Evolutionary conservation across 37 sponge, comb jelly and placozoan species (phyloP).

Genomic region (Chondrilla cf. caribensis): DNA sequence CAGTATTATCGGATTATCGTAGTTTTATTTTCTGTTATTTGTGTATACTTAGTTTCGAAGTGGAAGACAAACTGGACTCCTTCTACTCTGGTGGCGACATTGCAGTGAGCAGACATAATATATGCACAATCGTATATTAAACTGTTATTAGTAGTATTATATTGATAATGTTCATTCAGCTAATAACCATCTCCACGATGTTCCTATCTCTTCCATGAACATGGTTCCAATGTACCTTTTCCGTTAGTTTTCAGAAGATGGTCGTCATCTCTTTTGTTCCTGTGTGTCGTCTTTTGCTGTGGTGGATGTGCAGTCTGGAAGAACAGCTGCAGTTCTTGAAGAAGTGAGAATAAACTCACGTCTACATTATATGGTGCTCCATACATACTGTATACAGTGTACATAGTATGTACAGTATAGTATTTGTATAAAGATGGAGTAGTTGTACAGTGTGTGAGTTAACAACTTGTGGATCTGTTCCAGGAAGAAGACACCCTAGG

Average conservation of each 20-base stretch:
- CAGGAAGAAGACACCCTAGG: slow-evolving; percentile 70
- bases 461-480: no score
- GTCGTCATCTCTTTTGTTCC: slow-evolving; percentile 53
- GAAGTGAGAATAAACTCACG: no score
- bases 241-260: slow-evolving; percentile 44
- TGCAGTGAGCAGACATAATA: slow-evolving; percentile 23
- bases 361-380: no score
- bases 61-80: slow-evolving; percentile 56
- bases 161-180: no score
- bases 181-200: no score
- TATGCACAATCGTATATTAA: no score
- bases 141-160: no score
- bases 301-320: slow-evolving; percentile 46
- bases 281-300: slow-evolving; percentile 69
- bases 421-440: background rate
- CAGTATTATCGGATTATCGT: no score
- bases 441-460: background rate
- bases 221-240: no score
- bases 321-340: slow-evolving; percentile 42
- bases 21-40: no score
- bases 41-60: slow-evolving; percentile 46
- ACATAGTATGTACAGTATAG: background rate
- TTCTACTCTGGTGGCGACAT: slow-evolving; percentile 84
- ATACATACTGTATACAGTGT: no score
- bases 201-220: no score